phyloP scores from a whole-genome alignment of 2,797 vertebrate species.

The Danionella dracula region DNA sequence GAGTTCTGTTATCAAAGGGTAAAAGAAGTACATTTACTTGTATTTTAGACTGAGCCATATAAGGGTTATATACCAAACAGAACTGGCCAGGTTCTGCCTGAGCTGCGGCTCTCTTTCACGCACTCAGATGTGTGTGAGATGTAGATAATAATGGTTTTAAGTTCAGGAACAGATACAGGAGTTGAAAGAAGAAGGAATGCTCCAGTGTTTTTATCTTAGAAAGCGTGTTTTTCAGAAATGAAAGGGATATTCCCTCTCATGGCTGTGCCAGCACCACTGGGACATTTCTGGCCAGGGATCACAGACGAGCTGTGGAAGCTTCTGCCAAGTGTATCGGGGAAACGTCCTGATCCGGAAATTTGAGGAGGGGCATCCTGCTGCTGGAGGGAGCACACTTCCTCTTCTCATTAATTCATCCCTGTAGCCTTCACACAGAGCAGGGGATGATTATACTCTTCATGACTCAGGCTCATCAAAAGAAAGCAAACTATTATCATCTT shows the following conservation, averaged over 20 bases:
- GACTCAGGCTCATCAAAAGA: no score
- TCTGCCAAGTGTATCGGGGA: conserved; percentile 34
- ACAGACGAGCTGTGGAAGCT: conserved; percentile 24
- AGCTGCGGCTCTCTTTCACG: no score
- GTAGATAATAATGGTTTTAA: no score
- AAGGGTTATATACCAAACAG: no score
- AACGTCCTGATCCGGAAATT: conserved; percentile 38
- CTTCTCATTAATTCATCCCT: conserved; percentile 33
- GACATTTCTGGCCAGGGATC: conserved; percentile 26
- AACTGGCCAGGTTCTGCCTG: no score
- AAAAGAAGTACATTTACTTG: no score
- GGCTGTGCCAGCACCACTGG: conserved; percentile 31
- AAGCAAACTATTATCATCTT: no score
- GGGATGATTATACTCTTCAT: conserved; percentile 1
- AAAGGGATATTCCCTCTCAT: conserved; percentile 11
- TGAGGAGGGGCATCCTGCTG: conserved; percentile 38
- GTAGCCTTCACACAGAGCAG: conserved; percentile 8
- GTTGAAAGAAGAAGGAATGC: background rate
- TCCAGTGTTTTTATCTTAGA: background rate
- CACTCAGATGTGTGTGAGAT: no score
- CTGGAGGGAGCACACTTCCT: conserved; percentile 36
- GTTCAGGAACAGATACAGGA: background rate
- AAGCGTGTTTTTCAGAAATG: conserved; percentile 17
- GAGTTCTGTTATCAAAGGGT: no score
- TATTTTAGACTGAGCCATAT: no score